Base-by-base conservation (phyloP, 2,113 vertebrate species). In the Charadrius vociferus region DNA sequence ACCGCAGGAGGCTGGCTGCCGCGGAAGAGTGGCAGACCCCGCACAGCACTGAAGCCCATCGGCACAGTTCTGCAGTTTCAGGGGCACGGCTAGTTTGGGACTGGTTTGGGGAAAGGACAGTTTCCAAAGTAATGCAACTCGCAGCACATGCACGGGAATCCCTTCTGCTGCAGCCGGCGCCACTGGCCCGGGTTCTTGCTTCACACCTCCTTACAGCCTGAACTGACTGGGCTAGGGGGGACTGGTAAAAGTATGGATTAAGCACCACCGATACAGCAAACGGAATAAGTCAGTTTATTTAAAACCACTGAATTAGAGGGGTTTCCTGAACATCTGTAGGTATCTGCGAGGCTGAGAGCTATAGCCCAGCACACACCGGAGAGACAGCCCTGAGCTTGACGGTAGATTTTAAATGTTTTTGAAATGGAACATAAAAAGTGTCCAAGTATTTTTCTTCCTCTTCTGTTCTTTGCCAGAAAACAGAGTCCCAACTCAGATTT, bases 71-170 rank as follows among this genome's bases (percentile, higher is more conserved):
- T 49, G 34, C 10, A 5, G 50, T 29, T n/a, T 36, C 9, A 72
- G 59, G 59, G 52, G 12, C 78, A 53, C 0, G n/a, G 34, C 70
- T 37, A 18, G 5, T 10, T 15, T 30, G 61, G 53, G 75, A 59
- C 7, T 27, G 55, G 20, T 16, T 17, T 27, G 8, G 41, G 66
- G 14, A 22, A 19, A 7, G 74, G 58, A 14, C 61, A 32, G 27
- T 29, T 22, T 52, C 53, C 65, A 36, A 14, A 81, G 24, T 8
- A 23, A 23, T 4, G 26, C 32, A 39, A 3, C 65, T 45, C 34
- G 4, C 55, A 30, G 80, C 58, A 30, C 8, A 1, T 0, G 29
- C 41, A 20, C 1, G 0, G 61, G 55, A 41, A 13, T 11, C 6
- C 7, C 15, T 53, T 26, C 65, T 71, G 86, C 58, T 62, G 36